A percentile compares a stretch with the other conserved stretches of the same genome.
Evolutionary conservation across 2,113 vertebrate species (phyloP).

Genomic region (Kryptolebias marmoratus): DNA sequence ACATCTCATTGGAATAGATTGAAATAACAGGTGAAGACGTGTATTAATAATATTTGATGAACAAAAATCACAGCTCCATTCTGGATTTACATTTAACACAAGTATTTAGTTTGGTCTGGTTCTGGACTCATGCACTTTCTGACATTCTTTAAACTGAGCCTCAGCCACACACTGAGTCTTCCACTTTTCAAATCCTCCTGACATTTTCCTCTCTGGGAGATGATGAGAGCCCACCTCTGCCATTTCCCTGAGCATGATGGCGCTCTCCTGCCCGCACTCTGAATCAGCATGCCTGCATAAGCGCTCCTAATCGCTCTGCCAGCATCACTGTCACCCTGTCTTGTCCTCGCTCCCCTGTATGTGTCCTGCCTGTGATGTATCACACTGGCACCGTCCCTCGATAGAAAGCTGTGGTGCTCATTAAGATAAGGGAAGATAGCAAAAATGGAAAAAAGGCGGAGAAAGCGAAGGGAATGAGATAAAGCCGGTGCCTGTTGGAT

Average conservation of each 20-base stretch:
- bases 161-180: not conserved
- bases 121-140: not conserved
- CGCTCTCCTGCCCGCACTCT: slow-evolving; percentile 40
- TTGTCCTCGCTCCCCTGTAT: slow-evolving; percentile 56
- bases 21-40: too few species aligned
- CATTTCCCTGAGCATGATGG: slow-evolving; percentile 30
- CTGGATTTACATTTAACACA: not conserved
- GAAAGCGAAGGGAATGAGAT: slow-evolving; percentile 69
- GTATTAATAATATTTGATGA: too few species aligned
- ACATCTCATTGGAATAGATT: not conserved
- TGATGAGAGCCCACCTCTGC: slow-evolving; percentile 12
- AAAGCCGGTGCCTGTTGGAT: slow-evolving; percentile 77
- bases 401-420: slow-evolving; percentile 78
- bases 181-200: not conserved
- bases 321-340: slow-evolving; percentile 62
- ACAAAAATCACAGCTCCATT: too few species aligned
- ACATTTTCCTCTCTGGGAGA: slow-evolving; percentile 8
- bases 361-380: slow-evolving; percentile 74
- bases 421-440: slow-evolving; percentile 82
- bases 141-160: not conserved
- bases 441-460: slow-evolving; percentile 70
- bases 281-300: slow-evolving; percentile 58
- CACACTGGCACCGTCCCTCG: slow-evolving; percentile 64
- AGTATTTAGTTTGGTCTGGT: not conserved
- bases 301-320: slow-evolving; percentile 59